Evolutionary conservation across 2,888 invertebrate species (phyloP).

Genomic region (Cantharis rustica): DNA sequence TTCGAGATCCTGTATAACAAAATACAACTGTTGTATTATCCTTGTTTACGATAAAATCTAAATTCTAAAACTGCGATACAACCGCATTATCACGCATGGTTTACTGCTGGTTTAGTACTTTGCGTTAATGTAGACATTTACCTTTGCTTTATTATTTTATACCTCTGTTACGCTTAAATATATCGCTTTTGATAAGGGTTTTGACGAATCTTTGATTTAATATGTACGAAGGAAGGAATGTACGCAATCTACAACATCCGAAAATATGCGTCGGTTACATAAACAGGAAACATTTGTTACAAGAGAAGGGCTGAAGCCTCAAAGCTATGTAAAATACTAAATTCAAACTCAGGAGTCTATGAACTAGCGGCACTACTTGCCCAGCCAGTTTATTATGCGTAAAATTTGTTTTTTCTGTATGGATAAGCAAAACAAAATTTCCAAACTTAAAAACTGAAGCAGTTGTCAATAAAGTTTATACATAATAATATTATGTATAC

Average conservation of each 20-base stretch:
- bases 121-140: neutral
- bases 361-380: neutral
- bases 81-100: neutral
- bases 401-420: neutral
- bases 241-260: neutral
- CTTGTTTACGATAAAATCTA: neutral
- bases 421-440: neutral
- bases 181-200: neutral
- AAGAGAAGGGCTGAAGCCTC: neutral
- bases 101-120: neutral
- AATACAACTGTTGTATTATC: neutral
- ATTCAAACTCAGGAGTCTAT: neutral
- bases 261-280: neutral
- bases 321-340: neutral
- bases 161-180: neutral
- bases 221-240: neutral
- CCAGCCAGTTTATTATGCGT: neutral
- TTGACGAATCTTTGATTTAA: neutral
- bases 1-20: neutral
- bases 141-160: neutral
- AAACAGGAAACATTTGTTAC: neutral
- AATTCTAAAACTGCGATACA: neutral
- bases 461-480: no score
- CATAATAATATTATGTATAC: no score
- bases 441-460: neutral